phyloP scores from a whole-genome alignment of 2,888 invertebrate genomes.

The Heliconius erato region DNA sequence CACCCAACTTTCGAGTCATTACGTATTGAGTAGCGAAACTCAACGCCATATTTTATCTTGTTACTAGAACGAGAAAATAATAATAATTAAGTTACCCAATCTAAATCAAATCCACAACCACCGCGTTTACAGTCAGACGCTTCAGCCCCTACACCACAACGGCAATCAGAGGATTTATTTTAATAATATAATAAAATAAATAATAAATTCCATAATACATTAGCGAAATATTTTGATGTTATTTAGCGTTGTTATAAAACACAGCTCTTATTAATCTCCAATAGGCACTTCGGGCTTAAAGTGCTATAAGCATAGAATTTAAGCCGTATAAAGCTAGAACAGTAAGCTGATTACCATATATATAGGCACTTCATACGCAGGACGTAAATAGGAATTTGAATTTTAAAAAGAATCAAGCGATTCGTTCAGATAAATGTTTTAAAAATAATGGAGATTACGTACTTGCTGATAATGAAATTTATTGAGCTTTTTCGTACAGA shows the following conservation, averaged over 20 bases:
- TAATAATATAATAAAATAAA: not conserved
- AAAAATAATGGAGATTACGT: constrained; percentile 7
- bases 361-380: constrained; percentile 29
- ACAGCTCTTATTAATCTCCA: constrained; percentile 22
- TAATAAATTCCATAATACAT: not conserved
- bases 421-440: constrained; percentile 26
- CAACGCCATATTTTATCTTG: not conserved
- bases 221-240: not conserved
- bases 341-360: constrained; percentile 36
- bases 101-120: not conserved
- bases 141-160: too few species aligned
- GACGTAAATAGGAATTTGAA: constrained; percentile 28
- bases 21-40: not conserved
- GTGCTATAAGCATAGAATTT: constrained; percentile 29
- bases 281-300: constrained; percentile 26
- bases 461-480: not conserved
- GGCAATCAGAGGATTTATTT: too few species aligned
- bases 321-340: constrained; percentile 29
- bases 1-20: too few species aligned
- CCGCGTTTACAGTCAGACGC: too few species aligned
- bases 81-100: not conserved
- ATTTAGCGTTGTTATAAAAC: constrained; percentile 7
- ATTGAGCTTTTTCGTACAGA: not conserved
- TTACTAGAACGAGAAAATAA: not conserved
- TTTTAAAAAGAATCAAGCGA: constrained; percentile 17